Conservation (phyloP, 2,888 invertebrate species). For the Odontomyia ornata region DNA sequence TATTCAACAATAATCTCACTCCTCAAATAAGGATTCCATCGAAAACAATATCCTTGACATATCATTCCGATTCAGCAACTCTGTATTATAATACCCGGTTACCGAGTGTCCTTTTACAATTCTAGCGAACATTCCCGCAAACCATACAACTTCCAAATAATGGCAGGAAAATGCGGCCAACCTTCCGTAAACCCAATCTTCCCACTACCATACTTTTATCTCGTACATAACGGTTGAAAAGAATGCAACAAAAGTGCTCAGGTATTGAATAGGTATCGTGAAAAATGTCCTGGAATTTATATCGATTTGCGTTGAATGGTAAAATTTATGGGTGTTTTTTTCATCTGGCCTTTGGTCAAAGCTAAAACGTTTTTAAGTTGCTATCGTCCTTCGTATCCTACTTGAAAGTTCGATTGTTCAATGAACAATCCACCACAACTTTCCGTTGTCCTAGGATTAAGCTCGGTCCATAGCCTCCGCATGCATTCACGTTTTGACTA, state of each 20-base stretch:
- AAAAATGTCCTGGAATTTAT: conserved; percentile 48
- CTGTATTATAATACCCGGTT: neutral
- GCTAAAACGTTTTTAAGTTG: neutral
- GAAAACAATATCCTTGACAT: neutral
- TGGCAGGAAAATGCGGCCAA: neutral
- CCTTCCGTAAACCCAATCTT: neutral
- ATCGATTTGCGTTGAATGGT: conserved; percentile 48
- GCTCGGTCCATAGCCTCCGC: neutral
- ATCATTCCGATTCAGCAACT: neutral
- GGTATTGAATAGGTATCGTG: conserved; percentile 39
- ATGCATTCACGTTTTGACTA: neutral
- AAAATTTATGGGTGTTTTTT: conserved; percentile 45
- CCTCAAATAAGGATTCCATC: neutral
- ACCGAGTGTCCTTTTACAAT: neutral
- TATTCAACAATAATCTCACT: neutral
- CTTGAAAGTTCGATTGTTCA: neutral
- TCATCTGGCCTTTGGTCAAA: neutral
- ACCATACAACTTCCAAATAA: neutral
- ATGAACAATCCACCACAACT: neutral
- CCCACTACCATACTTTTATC: neutral
- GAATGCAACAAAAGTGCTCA: neutral
- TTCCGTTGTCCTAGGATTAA: neutral
- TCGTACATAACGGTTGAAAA: neutral
- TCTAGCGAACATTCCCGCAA: neutral
- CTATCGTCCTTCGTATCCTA: neutral